Percentiles rank a stretch among this genome's conserved stretches.
Conservation (phyloP, 2,888 invertebrate species). For the Ectemnius cavifrons region DNA sequence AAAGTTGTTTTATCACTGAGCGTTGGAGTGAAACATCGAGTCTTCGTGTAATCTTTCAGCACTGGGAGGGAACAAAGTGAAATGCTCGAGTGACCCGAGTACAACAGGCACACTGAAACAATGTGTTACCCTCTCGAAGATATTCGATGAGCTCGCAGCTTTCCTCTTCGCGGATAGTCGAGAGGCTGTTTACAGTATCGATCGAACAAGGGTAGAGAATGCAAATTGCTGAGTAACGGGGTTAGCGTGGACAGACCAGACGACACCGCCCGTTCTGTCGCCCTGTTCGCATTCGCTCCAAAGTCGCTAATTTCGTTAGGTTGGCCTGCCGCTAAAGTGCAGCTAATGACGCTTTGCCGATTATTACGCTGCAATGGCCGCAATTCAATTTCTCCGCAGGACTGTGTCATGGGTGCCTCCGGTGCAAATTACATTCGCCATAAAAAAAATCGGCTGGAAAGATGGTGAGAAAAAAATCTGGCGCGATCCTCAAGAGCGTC, state of each 20-base stretch:
- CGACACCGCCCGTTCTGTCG: slow-evolving; percentile 14
- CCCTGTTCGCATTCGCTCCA: background rate
- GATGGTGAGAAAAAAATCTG: too few relatives aligned
- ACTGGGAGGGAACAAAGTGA: background rate
- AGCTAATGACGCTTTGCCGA: slow-evolving; percentile 19
- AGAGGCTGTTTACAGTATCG: background rate
- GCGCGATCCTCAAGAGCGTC: too few relatives aligned
- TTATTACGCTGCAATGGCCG: background rate
- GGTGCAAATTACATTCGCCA: too few relatives aligned
- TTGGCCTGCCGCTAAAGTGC: slow-evolving; percentile 8
- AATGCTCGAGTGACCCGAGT: slow-evolving; percentile 15
- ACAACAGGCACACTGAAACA: background rate
- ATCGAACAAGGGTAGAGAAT: slow-evolving; percentile 5
- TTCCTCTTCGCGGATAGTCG: background rate
- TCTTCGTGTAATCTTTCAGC: too few relatives aligned
- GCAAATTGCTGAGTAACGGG: background rate
- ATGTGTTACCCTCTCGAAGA: background rate
- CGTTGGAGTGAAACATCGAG: too few relatives aligned
- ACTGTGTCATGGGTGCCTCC: too few relatives aligned
- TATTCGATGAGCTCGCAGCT: slow-evolving; percentile 2
- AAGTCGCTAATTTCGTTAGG: slow-evolving; percentile 28
- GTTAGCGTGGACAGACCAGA: background rate
- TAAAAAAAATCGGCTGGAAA: too few relatives aligned
- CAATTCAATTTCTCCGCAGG: too few relatives aligned
- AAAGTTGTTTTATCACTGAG: too few relatives aligned